These are phyloP conservation scores for Trogon melanurus DNA, from an alignment of 2,113 vertebrate species.

Conservation along the genomic window DNA sequence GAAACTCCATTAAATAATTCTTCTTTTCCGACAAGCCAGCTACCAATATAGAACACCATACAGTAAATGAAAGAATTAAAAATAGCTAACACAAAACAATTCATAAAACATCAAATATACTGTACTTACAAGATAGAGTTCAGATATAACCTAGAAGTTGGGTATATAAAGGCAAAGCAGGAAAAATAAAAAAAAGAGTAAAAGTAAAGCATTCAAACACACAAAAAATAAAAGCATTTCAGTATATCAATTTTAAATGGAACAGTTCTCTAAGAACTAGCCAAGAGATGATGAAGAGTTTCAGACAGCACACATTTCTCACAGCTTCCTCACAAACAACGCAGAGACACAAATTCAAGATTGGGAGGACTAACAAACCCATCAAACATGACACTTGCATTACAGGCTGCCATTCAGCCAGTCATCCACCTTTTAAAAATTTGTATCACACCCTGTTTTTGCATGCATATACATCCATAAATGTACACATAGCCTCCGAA, in stretches of 20 bases:
- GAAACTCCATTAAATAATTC: background rate
- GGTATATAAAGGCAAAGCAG: constrained; percentile 48
- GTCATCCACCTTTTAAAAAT: background rate
- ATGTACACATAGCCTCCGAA: background rate
- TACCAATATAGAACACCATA: background rate
- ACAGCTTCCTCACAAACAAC: background rate
- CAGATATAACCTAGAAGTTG: constrained; percentile 79
- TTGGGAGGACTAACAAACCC: background rate
- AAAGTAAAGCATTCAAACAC: background rate
- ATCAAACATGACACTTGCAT: background rate
- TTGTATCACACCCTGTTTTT: background rate
- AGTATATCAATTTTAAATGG: background rate
- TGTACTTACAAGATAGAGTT: constrained; percentile 81
- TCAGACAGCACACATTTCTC: background rate
- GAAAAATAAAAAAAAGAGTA: constrained; percentile 37
- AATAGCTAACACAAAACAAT: background rate
- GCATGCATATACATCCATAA: background rate
- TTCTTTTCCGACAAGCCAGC: background rate
- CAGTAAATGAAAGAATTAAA: background rate
- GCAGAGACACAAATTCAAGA: background rate
- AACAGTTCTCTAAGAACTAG: background rate
- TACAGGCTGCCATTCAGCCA: background rate
- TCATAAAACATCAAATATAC: background rate
- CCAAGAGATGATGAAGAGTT: background rate
- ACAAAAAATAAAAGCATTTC: background rate